These are phyloP conservation scores for Galerucella nymphaeae DNA, from an alignment of 2,888 invertebrate genomes.

Conservation along the genomic window DNA sequence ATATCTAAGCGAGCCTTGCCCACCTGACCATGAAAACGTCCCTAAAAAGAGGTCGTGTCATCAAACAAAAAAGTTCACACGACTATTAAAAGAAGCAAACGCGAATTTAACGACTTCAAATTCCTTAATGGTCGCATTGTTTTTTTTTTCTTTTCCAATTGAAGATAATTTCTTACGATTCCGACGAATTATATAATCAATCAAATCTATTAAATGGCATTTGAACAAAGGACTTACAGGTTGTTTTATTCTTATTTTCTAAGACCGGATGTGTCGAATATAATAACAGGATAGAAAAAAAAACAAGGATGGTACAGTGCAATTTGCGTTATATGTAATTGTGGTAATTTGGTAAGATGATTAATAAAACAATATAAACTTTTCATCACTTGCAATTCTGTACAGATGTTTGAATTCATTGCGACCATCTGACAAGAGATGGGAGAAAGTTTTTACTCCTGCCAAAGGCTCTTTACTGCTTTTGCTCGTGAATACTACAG, in stretches of 20 bases:
- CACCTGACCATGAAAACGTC: constrained; percentile 42
- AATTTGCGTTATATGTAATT: constrained; percentile 52
- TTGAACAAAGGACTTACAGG: constrained; percentile 45
- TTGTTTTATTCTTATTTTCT: constrained; percentile 38
- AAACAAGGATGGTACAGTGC: constrained; percentile 21
- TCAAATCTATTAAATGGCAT: constrained; percentile 41
- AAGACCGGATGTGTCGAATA: constrained; percentile 40
- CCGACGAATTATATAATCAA: constrained; percentile 45
- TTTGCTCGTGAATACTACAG: too few species aligned
- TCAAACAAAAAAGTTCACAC: constrained; percentile 42
- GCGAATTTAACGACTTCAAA: constrained; percentile 41
- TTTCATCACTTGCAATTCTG: too few species aligned
- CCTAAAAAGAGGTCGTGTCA: constrained; percentile 35
- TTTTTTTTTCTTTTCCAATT: constrained; percentile 42
- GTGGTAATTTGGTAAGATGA: constrained; percentile 46
- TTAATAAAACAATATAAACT: constrained; percentile 27
- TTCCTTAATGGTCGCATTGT: constrained; percentile 45
- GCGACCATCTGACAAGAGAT: too few species aligned
- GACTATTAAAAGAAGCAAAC: constrained; percentile 40
- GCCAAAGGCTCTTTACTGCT: too few species aligned
- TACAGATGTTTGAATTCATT: too few species aligned
- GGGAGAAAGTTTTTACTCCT: too few species aligned
- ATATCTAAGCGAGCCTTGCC: constrained; percentile 24
- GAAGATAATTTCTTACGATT: constrained; percentile 45
- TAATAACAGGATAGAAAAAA: constrained; percentile 37